Evolutionary conservation across 2,888 invertebrate genomes (phyloP).

Genomic region (Iphiclides podalirius): DNA sequence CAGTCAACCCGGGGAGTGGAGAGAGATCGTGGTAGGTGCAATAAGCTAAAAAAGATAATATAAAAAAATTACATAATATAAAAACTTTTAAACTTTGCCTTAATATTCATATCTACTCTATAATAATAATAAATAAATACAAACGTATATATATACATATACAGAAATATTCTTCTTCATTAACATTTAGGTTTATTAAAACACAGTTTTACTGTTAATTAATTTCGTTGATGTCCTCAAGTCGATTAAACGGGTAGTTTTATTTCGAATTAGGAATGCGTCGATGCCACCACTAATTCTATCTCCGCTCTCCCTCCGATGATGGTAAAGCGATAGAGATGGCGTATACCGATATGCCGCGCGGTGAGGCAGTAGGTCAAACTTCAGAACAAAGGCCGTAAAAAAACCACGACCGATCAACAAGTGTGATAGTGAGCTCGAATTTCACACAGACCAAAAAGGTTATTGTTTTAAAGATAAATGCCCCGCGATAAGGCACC

Average conservation of each 20-base stretch:
- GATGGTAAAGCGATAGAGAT: conserved; percentile 1
- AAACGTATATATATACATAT: too few species aligned
- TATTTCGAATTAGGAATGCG: conserved; percentile 6
- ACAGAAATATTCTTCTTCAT: too few species aligned
- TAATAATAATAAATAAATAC: too few species aligned
- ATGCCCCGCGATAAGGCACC: conserved; percentile 35
- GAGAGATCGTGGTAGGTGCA: too few species aligned
- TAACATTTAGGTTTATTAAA: too few species aligned
- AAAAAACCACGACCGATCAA: conserved; percentile 36
- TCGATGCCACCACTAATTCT: too few species aligned
- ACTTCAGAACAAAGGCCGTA: conserved; percentile 35
- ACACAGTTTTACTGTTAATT: conserved; percentile 4
- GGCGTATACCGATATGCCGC: too few species aligned
- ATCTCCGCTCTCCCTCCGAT: not conserved
- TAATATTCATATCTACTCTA: too few species aligned
- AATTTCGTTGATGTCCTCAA: conserved; percentile 9
- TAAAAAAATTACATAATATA: too few species aligned
- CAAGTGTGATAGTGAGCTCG: conserved; percentile 35
- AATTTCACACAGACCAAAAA: conserved; percentile 45
- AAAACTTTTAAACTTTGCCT: too few species aligned
- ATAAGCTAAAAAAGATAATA: too few species aligned
- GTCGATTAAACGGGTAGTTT: conserved; percentile 10
- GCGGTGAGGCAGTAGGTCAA: conserved; percentile 27
- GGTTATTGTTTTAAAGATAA: conserved; percentile 46
- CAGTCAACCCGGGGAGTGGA: too few species aligned